Evolutionary conservation across 2,888 invertebrate species (phyloP).

Genomic region (Cheilosia impressa): DNA sequence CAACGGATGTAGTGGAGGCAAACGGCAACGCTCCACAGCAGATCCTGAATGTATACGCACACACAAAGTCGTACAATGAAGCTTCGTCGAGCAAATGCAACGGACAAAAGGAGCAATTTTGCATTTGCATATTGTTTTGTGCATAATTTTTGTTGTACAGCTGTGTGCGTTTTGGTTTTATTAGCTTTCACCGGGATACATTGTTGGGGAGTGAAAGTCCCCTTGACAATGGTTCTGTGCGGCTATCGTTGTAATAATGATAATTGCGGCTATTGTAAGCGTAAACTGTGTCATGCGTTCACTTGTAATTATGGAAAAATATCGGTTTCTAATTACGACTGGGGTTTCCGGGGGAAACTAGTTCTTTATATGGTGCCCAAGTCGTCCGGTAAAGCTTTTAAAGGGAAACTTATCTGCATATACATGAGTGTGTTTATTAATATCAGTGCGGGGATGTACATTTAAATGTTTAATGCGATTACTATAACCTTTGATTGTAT

Average conservation of each 20-base stretch:
- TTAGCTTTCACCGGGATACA: constrained; percentile 31
- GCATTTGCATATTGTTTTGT: constrained; percentile 44
- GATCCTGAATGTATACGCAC: constrained; percentile 17
- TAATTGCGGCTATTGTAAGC: constrained; percentile 55
- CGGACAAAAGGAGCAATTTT: constrained; percentile 57
- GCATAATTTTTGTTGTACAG: not conserved
- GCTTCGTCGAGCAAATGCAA: constrained; percentile 47
- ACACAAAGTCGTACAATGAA: constrained; percentile 37
- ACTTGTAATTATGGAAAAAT: constrained; percentile 47
- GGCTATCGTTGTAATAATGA: constrained; percentile 52
- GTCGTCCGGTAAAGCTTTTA: too few species aligned
- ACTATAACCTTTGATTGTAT: too few species aligned
- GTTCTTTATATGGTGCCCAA: not conserved
- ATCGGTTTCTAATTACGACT: constrained; percentile 37
- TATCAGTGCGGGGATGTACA: too few species aligned
- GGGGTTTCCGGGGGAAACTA: not conserved
- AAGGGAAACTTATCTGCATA: too few species aligned
- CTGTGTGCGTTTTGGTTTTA: constrained; percentile 26
- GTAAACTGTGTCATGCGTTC: constrained; percentile 59
- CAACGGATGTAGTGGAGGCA: constrained; percentile 6
- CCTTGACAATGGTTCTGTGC: constrained; percentile 17
- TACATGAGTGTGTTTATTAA: too few species aligned
- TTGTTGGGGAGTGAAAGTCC: constrained; percentile 35
- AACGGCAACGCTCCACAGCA: constrained; percentile 25
- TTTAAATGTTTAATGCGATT: too few species aligned